Base-by-base conservation (phyloP, 2,888 invertebrate species). In the Apocheima hispidaria region DNA sequence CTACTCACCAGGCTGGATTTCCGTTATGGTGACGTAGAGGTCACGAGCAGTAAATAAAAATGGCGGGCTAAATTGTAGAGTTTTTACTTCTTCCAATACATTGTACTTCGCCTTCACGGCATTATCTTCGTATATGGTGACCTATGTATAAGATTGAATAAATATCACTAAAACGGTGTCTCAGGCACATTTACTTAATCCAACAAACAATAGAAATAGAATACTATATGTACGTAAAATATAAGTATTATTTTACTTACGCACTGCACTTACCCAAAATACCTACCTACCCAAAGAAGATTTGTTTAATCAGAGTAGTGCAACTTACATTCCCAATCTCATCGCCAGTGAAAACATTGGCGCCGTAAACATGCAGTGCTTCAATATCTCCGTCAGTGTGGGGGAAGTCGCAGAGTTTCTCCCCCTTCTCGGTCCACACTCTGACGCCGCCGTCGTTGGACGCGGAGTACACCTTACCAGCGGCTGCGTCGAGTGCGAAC, bases 391-490 rank as follows among this genome's bases (percentile, higher is more conserved):
- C 87, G 1, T 89, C 93, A 5, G 89, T 83, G 7, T 92, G 73
- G 1, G 81, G 77, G 21, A 90, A 68, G 54, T 91, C 88, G 2
- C 77, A 60, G 14, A 88, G 65, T 72, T 87, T 90, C 23, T 86
- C 79, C 12, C 92, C 91, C 16, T 80, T 69, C 2, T 70, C 62
- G 16, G 91, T 86, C 94, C 95, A 95, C 2, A 93, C 87, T 72
- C 93, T 93, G 20, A 95, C 89, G 4, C 93, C 94, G 2, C 94
- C 94, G 70, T 95, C 96, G 65, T 94, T 95, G 2, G 95, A 95
- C 38, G 94, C 91, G 0, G 95, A 94, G 79, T 94, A 95, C 6
- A 93, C 89, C 21, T 75, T 74, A 28, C 91, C 89, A 16, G 90
- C 88, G 16, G 85, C 87, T 0, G 93, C 92, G 21, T 94, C 91